These are phyloP conservation scores for Himantopus leucocephalus DNA, from an alignment of 2,113 vertebrate genomes.

Conservation along the genomic window DNA sequence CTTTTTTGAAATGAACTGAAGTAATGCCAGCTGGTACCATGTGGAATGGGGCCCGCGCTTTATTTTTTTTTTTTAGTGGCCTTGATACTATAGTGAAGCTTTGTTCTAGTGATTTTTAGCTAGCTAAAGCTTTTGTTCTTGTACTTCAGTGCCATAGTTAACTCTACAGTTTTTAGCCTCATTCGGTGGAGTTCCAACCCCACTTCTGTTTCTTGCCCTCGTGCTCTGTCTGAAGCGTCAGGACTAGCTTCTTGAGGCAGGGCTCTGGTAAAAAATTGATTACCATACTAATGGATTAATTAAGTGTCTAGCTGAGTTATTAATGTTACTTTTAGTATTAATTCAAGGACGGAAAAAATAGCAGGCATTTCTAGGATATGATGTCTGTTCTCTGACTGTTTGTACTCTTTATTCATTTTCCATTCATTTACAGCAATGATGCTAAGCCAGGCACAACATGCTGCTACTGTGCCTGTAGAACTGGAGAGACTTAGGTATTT, in stretches of 20 bases:
- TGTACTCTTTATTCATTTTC: neutral
- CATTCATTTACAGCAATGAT: neutral
- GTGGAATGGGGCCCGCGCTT: neutral
- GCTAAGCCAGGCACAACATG: neutral
- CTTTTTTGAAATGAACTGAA: slow-evolving; percentile 16
- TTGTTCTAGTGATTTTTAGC: slow-evolving; percentile 28
- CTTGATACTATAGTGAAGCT: neutral
- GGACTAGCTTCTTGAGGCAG: neutral
- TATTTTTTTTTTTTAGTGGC: neutral
- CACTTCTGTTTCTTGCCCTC: neutral
- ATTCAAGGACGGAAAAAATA: neutral
- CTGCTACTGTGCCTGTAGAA: neutral
- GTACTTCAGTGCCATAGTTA: neutral
- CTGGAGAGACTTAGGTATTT: neutral
- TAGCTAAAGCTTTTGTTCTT: slow-evolving; percentile 13
- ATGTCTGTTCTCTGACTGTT: neutral
- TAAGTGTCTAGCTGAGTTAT: neutral
- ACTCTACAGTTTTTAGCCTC: neutral
- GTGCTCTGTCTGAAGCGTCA: neutral
- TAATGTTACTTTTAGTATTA: neutral
- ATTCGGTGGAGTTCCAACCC: neutral
- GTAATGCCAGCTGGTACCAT: slow-evolving; percentile 45
- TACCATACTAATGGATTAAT: neutral
- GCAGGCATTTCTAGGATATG: neutral
- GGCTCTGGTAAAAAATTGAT: neutral